Percentiles rank a stretch among this genome's conserved stretches.
Evolutionary conservation across 2,797 vertebrate species (phyloP).

Genomic region (Jordanella pulchra): DNA sequence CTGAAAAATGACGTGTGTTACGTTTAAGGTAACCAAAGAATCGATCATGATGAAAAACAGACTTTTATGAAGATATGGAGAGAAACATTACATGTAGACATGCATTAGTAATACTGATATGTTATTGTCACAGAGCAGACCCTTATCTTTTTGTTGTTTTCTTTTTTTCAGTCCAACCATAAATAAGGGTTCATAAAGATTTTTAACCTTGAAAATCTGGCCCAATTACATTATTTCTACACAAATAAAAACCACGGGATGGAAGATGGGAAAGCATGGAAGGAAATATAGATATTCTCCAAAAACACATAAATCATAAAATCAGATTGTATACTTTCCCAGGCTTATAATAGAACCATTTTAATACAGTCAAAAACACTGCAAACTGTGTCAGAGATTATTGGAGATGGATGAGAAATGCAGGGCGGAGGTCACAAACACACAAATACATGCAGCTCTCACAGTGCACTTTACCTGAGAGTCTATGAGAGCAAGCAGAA

Average conservation of each 20-base stretch:
- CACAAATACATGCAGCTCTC: conserved; percentile 67
- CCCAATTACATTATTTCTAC: not conserved
- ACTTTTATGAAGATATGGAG: conserved; percentile 9
- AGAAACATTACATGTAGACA: conserved; percentile 46
- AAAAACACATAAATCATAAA: conserved; percentile 5
- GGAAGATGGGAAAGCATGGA: not conserved
- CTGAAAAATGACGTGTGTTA: not conserved
- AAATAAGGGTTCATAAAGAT: conserved; percentile 1
- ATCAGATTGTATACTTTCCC: not conserved
- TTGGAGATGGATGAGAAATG: conserved; percentile 29
- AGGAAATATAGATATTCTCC: not conserved
- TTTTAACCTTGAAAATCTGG: not conserved
- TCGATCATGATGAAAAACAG: not conserved
- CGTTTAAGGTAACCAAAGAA: conserved; percentile 16
- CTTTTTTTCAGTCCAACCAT: not conserved
- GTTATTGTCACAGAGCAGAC: not conserved
- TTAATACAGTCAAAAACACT: conserved; percentile 18
- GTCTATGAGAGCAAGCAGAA: conserved; percentile 95
- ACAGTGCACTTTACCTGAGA: conserved; percentile 92
- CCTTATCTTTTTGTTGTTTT: too few species aligned
- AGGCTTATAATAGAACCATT: not conserved
- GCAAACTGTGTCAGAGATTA: conserved; percentile 7
- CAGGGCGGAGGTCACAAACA: conserved; percentile 40
- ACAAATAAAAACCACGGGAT: too few species aligned
- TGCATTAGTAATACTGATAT: conserved; percentile 35